phyloP scores from a whole-genome alignment of 1,140 invertebrate genomes.

The Spodoptera frugiperda region DNA sequence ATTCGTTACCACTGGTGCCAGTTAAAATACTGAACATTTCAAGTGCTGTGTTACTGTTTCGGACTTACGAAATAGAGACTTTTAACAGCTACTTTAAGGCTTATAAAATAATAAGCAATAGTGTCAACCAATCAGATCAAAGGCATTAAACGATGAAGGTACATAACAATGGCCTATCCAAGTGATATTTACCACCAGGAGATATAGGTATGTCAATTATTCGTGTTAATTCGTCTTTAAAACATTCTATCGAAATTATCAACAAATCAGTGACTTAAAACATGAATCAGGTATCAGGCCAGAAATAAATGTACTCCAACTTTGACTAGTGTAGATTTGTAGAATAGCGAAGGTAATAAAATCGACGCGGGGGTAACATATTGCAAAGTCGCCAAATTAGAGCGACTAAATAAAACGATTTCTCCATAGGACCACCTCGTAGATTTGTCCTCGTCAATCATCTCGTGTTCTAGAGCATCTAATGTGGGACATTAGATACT shows the following conservation, averaged over 20 bases:
- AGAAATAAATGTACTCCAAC: background rate
- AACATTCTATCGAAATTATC: no score
- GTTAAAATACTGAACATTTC: conserved; percentile 26
- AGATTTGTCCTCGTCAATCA: conserved; percentile 48
- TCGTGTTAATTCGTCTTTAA: no score
- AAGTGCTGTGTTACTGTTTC: conserved; percentile 28
- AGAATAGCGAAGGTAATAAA: conserved; percentile 60
- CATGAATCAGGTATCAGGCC: no score
- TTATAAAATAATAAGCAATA: background rate
- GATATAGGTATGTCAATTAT: no score
- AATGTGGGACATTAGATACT: conserved; percentile 71
- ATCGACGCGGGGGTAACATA: conserved; percentile 68
- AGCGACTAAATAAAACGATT: conserved; percentile 54
- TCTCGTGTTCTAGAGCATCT: conserved; percentile 58
- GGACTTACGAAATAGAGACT: background rate
- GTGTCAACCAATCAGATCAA: no score
- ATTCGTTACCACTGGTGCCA: conserved; percentile 48
- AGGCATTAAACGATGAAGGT: no score
- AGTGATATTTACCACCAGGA: no score
- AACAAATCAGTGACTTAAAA: no score
- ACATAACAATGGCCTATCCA: no score
- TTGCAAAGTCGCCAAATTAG: conserved; percentile 65
- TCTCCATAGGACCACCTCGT: conserved; percentile 71
- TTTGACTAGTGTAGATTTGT: conserved; percentile 45
- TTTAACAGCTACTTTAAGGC: background rate